Conservation (phyloP, 2,113 vertebrate genomes). For the Vulpes lagopus region DNA sequence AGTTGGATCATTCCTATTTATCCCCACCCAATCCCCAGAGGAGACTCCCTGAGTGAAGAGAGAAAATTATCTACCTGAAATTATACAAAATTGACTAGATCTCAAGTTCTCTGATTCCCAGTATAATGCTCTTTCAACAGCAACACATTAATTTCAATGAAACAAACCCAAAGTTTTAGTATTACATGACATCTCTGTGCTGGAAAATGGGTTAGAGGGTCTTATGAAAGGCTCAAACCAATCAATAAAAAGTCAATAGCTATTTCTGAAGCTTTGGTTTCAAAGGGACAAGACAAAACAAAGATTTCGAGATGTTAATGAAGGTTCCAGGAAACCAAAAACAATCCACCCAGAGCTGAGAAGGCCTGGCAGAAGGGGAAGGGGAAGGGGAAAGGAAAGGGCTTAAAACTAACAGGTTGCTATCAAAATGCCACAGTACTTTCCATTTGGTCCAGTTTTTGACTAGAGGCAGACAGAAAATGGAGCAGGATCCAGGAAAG, state of each 20-base stretch:
- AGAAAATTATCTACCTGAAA: conserved; percentile 48
- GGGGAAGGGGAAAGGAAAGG: neutral
- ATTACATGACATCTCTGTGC: conserved; percentile 17
- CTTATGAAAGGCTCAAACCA: conserved; percentile 5
- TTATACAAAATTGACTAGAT: neutral
- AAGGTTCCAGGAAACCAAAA: neutral
- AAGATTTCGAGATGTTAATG: conserved; percentile 34
- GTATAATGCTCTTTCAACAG: neutral
- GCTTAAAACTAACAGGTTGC: neutral
- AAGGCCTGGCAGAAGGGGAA: neutral
- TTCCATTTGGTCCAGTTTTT: conserved; percentile 40
- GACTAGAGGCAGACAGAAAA: conserved; percentile 36
- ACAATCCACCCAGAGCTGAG: neutral
- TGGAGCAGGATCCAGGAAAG: neutral
- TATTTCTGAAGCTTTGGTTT: conserved; percentile 32
- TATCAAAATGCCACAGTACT: conserved; percentile 15
- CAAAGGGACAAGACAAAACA: conserved; percentile 22
- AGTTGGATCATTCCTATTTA: neutral
- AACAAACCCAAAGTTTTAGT: neutral
- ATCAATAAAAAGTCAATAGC: neutral
- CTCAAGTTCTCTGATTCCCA: neutral
- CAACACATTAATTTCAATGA: neutral
- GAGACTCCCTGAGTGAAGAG: neutral
- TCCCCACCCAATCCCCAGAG: neutral
- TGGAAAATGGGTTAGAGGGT: conserved; percentile 17